These are phyloP conservation scores for Pipistrellus pipistrellus DNA, from an alignment of 2,797 vertebrate species.

Conservation along the genomic window DNA sequence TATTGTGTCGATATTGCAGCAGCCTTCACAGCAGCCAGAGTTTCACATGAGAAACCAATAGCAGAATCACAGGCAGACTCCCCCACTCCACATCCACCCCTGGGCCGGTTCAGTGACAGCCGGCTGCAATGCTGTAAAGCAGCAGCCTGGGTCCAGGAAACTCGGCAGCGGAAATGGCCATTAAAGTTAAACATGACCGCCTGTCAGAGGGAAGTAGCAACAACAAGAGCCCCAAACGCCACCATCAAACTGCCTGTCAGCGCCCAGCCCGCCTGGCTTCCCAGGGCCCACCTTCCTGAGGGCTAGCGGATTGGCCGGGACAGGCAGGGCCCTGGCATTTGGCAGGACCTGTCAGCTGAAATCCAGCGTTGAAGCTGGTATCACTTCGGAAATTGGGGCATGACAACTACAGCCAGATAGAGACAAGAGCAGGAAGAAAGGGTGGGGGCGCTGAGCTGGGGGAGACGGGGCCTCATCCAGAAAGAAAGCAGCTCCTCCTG, in stretches of 20 bases:
- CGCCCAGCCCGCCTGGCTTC: slow-evolving; percentile 69
- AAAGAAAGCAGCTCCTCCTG: slow-evolving; percentile 85
- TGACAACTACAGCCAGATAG: slow-evolving; percentile 85
- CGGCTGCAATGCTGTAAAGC: slow-evolving; percentile 74
- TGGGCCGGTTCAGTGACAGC: neutral
- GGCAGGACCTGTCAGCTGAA: slow-evolving; percentile 85
- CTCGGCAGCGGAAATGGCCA: slow-evolving; percentile 78
- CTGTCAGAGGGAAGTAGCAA: slow-evolving; percentile 85
- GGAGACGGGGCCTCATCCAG: slow-evolving; percentile 39
- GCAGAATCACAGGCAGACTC: neutral
- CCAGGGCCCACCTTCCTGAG: slow-evolving; percentile 80
- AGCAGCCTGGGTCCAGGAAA: slow-evolving; percentile 66
- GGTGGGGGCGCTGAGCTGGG: neutral
- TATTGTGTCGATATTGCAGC: rapidly evolving
- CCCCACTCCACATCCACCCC: rapidly evolving
- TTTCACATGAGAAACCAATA: neutral
- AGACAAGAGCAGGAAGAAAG: slow-evolving; percentile 47
- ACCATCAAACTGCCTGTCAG: slow-evolving; percentile 85
- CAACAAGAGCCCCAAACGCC: slow-evolving; percentile 76
- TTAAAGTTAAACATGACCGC: slow-evolving; percentile 87
- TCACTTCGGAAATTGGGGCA: slow-evolving; percentile 64
- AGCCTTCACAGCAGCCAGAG: neutral
- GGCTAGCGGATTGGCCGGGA: slow-evolving; percentile 80
- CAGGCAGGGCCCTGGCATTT: slow-evolving; percentile 83
- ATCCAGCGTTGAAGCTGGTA: slow-evolving; percentile 81